Conservation (phyloP, 2,797 vertebrate genomes). For the Xiphophorus birchmanni region DNA sequence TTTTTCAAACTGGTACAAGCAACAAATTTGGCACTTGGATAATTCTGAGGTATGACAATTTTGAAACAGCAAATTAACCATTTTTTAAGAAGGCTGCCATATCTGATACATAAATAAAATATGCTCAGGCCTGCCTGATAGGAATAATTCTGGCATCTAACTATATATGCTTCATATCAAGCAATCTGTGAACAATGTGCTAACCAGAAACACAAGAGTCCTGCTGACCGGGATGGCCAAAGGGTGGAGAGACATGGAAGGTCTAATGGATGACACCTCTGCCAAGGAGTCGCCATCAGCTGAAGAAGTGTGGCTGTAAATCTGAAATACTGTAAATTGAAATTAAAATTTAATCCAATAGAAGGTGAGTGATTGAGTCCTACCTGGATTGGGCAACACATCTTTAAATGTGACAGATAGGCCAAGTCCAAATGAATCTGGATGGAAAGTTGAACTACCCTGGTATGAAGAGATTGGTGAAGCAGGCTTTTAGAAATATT, state of each 20-base stretch:
- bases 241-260: not conserved
- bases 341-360: too few relatives aligned
- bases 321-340: not conserved
- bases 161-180: not conserved
- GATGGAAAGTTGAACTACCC: not conserved
- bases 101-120: not conserved
- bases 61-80: not conserved
- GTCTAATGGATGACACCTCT: not conserved
- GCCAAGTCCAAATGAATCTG: not conserved
- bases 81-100: not conserved
- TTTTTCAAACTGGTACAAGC: not conserved
- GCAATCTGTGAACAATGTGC: not conserved
- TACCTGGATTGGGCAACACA: not conserved
- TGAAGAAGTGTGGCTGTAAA: not conserved
- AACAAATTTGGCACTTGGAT: not conserved
- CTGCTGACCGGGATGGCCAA: not conserved
- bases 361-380: not conserved
- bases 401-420: conserved; percentile 1
- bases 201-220: not conserved
- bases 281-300: not conserved
- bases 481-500: not conserved
- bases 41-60: not conserved
- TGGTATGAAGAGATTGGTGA: not conserved
- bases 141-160: not conserved
- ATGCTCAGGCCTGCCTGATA: not conserved